These are phyloP conservation scores for Porphyrio hochstetteri DNA, from an alignment of 2,113 vertebrate genomes.

Conservation along the genomic window DNA sequence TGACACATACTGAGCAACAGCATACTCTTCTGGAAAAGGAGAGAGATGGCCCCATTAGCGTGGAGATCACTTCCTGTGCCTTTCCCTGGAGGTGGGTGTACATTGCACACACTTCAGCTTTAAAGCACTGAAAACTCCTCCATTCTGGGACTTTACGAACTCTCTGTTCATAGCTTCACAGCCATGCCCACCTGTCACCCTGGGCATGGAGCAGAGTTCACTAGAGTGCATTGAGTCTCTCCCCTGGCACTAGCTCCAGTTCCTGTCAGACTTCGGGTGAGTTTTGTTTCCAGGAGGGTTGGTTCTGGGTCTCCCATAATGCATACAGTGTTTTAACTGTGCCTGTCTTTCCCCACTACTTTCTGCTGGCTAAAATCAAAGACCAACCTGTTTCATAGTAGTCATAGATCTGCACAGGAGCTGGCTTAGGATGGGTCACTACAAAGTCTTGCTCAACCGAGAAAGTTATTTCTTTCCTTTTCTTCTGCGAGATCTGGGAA, in stretches of 20 bases:
- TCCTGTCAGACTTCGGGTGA: not conserved
- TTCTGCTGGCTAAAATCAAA: not conserved
- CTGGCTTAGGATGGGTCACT: constrained; percentile 78
- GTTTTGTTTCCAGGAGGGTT: not conserved
- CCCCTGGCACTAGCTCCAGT: not conserved
- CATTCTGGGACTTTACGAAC: not conserved
- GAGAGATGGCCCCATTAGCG: not conserved
- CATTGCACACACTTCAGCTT: rapidly evolving
- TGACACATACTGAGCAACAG: constrained; percentile 58
- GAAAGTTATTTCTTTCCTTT: constrained; percentile 58
- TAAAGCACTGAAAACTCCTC: not conserved
- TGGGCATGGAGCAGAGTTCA: not conserved
- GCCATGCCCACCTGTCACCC: not conserved
- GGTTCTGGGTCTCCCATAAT: not conserved
- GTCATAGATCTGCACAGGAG: constrained; percentile 80
- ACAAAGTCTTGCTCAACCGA: constrained; percentile 64
- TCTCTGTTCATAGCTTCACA: not conserved
- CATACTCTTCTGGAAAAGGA: constrained; percentile 67
- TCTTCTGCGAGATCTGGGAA: constrained; percentile 27
- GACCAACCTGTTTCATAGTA: constrained; percentile 84
- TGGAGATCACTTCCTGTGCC: not conserved
- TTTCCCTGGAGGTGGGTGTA: not conserved
- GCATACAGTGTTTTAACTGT: not conserved
- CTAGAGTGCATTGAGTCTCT: not conserved
- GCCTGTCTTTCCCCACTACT: not conserved